phyloP scores from a whole-genome alignment of 2,113 vertebrate species.

The Nematolebias whitei region DNA sequence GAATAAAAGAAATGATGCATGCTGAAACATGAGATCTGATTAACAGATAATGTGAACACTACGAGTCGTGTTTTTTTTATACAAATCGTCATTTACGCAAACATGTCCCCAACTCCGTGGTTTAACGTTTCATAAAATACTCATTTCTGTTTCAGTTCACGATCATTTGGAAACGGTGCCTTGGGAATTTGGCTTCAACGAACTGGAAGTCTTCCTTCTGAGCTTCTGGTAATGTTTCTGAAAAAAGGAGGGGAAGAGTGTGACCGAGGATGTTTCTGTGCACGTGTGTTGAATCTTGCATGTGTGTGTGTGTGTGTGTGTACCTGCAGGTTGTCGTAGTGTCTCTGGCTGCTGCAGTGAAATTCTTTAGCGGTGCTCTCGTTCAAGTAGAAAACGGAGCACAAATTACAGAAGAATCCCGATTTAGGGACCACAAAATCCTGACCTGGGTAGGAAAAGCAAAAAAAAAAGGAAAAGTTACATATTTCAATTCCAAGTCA shows the following conservation, averaged over 20 bases:
- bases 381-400: constrained; percentile 58
- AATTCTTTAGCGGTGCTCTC: constrained; percentile 36
- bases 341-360: constrained; percentile 64
- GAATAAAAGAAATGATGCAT: neutral
- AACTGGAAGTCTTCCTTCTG: neutral
- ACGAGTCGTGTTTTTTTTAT: no score
- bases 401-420: constrained; percentile 79
- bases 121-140: neutral
- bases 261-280: neutral
- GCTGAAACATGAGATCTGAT: neutral
- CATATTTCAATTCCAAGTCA: neutral
- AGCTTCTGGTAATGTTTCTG: constrained; percentile 69
- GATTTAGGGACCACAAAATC: constrained; percentile 78
- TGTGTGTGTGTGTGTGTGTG: neutral
- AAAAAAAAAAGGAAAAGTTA: neutral
- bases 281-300: neutral
- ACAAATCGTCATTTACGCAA: no score
- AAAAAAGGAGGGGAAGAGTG: neutral
- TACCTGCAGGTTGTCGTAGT: constrained; percentile 65
- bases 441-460: constrained; percentile 55
- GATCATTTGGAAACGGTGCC: constrained; percentile 33
- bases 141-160: no score
- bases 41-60: no score
- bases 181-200: neutral
- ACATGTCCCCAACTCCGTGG: no score